Evolutionary conservation across 2,113 vertebrate genomes (phyloP), one percentile per base, ranked within the genome.

Genomic region (Abramis brama): DNA sequence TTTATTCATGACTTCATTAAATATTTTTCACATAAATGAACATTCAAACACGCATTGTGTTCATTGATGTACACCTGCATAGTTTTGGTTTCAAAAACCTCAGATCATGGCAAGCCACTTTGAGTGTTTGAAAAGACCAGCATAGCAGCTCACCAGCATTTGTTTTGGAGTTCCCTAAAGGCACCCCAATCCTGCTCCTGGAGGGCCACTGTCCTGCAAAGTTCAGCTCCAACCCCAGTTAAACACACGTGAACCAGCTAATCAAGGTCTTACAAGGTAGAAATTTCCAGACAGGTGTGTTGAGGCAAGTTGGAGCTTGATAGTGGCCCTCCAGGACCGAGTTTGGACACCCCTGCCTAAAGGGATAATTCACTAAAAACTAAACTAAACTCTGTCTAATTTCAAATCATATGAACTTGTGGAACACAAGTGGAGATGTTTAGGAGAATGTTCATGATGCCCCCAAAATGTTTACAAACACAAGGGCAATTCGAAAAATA

Each of bases 1-100:
- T 83, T 83, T 71, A 83, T 83, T 83, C 19, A 73, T 43, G 50
- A 33, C 79, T 52, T 27, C 4, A 43, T n/a, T 7, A 7, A 39
- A 52, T 71, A 57, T 73, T 57, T 21, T 83, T 83, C 12, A 12
- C 6, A 59, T 39, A 25, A 73, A 68, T 30, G 5, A 50, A 75
- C 39, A 47, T 47, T 74, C 71, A 74, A 45, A 25, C 43, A 47
- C 73, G 17, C 64, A 33, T 17, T 68, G 64, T 75, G 13, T 75
- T n/a, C 43, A 25, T 39, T 79, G 30, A 60, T 39, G 21, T 13
- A 59, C 25, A 15, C 10, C 21, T 4, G 6, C 19, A 39, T 21
- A 79, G 55, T 36, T 36, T 59, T n/a, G 6, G 6, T 79, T 60
- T 60, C 33, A 33, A 64, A 62, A 80, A 13, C 47, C 3, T 27